Base-by-base conservation (phyloP, 2,797 vertebrate species). In the Phaenicophaeus curvirostris region DNA sequence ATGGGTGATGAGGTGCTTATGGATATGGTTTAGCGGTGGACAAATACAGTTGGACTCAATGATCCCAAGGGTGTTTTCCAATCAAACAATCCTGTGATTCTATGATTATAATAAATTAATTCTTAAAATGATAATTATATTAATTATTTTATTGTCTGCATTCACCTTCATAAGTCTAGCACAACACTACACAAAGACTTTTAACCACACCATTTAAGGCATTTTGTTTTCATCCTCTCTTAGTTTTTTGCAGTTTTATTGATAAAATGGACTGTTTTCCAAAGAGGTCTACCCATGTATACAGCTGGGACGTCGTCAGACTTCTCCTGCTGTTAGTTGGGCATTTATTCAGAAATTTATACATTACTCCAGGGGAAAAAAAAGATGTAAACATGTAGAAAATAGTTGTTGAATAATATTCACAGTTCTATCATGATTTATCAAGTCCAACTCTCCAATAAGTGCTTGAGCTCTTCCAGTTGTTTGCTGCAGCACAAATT, bases 181-280 rank as follows among this genome's bases (percentile, higher is more conserved):
- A 78, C 51, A 55, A 31, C 2, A 11, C 83, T 76, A 69, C 79
- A 78, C 42, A 50, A 31, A 20, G 8, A 66, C 35, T 68, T 85
- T 89, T 78, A 59, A 86, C 39, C 69, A 13, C 39, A 84, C 25
- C 58, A 2, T 93, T 95, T 96, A 96, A 95, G 95, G 95, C 94
- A 93, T 95, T 95, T 96, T 93, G 75, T 82, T 96, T 94, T 89
- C 76, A 90, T 46, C 37, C 66, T 91, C 66, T 91, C 65, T 77
- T 37, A 21, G 18, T 28, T 87, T 71, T 66, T 87, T 33, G 7
- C 42, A 72, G 35, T 31, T 84, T 77, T 48, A 31, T 68, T 83
- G 37, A 67, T 57, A 46, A 85, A 93, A 76, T 37, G 5, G 42
- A 42, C 13, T 17, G 16, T 46, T 80, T 89, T 44, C 81, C 61